phyloP scores from a whole-genome alignment of 1,140 invertebrate genomes.

The Battus philenor region DNA sequence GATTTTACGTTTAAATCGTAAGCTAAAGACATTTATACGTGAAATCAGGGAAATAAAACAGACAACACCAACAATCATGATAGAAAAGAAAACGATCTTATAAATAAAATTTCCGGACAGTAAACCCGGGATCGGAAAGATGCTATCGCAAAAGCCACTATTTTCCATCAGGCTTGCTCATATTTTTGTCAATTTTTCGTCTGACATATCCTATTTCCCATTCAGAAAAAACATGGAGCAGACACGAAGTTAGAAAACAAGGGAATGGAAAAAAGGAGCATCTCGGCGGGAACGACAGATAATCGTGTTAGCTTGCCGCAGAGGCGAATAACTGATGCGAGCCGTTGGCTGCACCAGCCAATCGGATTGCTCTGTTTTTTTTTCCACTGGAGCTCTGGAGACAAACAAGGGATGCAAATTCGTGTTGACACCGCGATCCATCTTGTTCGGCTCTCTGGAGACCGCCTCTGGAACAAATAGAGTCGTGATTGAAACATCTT shows the following conservation, averaged over 20 bases:
- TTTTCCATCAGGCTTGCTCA: slow-evolving; percentile 61
- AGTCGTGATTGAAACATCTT: slow-evolving; percentile 58
- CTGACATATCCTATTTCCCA: slow-evolving; percentile 72
- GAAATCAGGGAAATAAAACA: too few species aligned
- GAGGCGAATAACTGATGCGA: slow-evolving; percentile 63
- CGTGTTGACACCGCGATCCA: slow-evolving; percentile 72
- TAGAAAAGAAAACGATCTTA: slow-evolving; percentile 56
- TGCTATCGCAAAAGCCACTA: slow-evolving; percentile 70
- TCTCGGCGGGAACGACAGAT: slow-evolving; percentile 68
- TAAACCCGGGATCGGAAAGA: slow-evolving; percentile 46
- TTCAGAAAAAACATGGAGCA: slow-evolving; percentile 72
- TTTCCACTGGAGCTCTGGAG: slow-evolving; percentile 57
- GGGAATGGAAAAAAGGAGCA: slow-evolving; percentile 67
- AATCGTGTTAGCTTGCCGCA: slow-evolving; percentile 71
- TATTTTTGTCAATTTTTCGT: slow-evolving; percentile 75
- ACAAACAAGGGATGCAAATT: slow-evolving; percentile 75
- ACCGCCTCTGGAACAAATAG: slow-evolving; percentile 64
- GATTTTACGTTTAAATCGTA: too few species aligned
- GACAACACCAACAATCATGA: slow-evolving; percentile 35
- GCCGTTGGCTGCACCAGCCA: slow-evolving; percentile 55
- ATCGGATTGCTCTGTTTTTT: slow-evolving; percentile 73
- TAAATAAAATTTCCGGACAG: slow-evolving; percentile 59
- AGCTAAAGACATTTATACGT: too few species aligned
- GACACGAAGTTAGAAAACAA: slow-evolving; percentile 71
- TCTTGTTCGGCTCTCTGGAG: slow-evolving; percentile 69